Conservation (phyloP, 2,797 vertebrate species). For the Pogonophryne albipinna region DNA sequence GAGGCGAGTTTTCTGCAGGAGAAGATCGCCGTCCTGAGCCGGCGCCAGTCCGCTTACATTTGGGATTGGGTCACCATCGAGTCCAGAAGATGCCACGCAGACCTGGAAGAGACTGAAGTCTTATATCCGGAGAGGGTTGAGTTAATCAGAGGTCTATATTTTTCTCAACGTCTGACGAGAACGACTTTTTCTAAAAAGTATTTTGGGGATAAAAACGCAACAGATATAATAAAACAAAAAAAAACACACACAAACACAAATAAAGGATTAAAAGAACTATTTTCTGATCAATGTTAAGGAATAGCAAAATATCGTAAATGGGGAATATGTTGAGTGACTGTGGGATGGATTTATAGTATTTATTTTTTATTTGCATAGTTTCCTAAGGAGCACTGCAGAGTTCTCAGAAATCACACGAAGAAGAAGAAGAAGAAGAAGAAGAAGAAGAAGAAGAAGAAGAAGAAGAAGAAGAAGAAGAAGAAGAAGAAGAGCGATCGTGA, state of each 20-base stretch:
- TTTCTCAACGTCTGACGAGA: constrained; percentile 84
- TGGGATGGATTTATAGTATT: constrained; percentile 79
- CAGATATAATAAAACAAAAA: constrained; percentile 69
- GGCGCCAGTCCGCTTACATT: constrained; percentile 64
- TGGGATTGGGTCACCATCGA: constrained; percentile 61
- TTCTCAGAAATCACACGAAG: constrained; percentile 64
- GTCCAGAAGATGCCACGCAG: constrained; percentile 55
- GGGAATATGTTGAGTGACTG: constrained; percentile 73
- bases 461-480: too few relatives aligned
- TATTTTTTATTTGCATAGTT: constrained; percentile 82
- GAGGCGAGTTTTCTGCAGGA: constrained; percentile 43
- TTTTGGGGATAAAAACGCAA: constrained; percentile 86
- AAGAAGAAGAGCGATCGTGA: constrained; percentile 10
- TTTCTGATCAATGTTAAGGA: constrained; percentile 82
- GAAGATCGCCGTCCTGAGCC: constrained; percentile 31
- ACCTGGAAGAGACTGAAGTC: constrained; percentile 65
- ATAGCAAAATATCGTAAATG: constrained; percentile 65
- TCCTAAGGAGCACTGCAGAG: constrained; percentile 71
- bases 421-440: constrained; percentile 5
- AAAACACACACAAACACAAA: constrained; percentile 41
- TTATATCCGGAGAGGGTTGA: constrained; percentile 73
- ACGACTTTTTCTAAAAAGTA: constrained; percentile 84
- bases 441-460: too few relatives aligned
- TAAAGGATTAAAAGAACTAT: constrained; percentile 81
- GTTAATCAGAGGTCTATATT: constrained; percentile 87